Conservation (phyloP, 2,888 invertebrate species). For the Caradrina clavipalpis region DNA sequence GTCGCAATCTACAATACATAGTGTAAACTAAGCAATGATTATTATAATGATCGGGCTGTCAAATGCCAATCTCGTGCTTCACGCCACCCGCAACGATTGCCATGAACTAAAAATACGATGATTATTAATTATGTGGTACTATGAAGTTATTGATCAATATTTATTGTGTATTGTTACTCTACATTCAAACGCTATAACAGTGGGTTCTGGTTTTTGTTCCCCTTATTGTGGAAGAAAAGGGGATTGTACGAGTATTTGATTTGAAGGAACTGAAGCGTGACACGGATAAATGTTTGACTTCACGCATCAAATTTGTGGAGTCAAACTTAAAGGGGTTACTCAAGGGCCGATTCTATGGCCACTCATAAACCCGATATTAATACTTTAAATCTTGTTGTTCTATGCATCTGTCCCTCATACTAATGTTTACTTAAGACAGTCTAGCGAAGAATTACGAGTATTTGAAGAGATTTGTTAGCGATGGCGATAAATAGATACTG, state of each 20-base stretch:
- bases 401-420: not conserved
- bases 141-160: constrained; percentile 9
- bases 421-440: not conserved
- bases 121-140: constrained; percentile 18
- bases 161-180: constrained; percentile 12
- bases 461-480: not conserved
- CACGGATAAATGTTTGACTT: no score
- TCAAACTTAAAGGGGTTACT: not conserved
- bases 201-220: no score
- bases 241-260: no score
- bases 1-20: constrained; percentile 10
- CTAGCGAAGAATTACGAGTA: not conserved
- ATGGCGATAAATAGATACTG: no score
- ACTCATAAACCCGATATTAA: not conserved
- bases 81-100: constrained; percentile 60
- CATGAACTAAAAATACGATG: constrained; percentile 66
- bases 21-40: constrained; percentile 30
- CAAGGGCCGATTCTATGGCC: not conserved
- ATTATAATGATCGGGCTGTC: constrained; percentile 34
- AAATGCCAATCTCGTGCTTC: constrained; percentile 63
- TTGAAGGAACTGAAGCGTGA: no score
- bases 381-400: no score
- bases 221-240: no score
- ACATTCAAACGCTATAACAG: not conserved
- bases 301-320: no score